Percentiles rank a stretch among this genome's conserved stretches.
These are phyloP conservation scores for Sebastiscus tertius DNA, from an alignment of 2,797 vertebrate genomes.

Conservation along the genomic window DNA sequence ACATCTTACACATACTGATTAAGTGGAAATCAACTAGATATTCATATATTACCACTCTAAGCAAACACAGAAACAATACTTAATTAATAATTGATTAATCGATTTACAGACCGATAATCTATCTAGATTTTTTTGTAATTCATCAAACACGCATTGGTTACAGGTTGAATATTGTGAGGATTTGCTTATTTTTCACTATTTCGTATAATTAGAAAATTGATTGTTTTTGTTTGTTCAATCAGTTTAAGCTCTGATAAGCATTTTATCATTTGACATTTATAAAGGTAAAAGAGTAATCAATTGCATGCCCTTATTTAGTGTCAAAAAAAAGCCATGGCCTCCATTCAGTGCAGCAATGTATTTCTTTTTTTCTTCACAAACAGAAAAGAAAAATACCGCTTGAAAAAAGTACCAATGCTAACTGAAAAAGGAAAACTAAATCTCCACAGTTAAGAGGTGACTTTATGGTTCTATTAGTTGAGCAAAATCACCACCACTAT, in stretches of 20 bases:
- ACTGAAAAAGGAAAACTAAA: not conserved
- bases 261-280: not conserved
- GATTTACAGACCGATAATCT: not conserved
- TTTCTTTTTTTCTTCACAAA: not conserved
- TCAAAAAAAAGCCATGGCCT: not conserved
- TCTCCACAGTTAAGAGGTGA: not conserved
- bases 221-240: not conserved
- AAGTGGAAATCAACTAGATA: not conserved
- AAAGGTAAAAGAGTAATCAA: not conserved
- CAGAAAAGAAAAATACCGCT: not conserved
- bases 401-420: not conserved
- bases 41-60: not conserved
- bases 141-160: not conserved
- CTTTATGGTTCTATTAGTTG: not conserved
- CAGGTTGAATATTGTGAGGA: not conserved
- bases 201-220: not conserved
- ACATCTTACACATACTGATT: conserved; percentile 6
- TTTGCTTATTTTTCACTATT: not conserved
- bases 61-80: not conserved
- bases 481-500: not conserved
- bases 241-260: not conserved
- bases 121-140: not conserved
- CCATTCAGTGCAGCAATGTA: not conserved
- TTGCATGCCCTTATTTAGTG: not conserved
- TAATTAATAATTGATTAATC: not conserved